These are phyloP conservation scores for Neopelma chrysocephalum DNA, from an alignment of 2,797 vertebrate species.

Conservation along the genomic window DNA sequence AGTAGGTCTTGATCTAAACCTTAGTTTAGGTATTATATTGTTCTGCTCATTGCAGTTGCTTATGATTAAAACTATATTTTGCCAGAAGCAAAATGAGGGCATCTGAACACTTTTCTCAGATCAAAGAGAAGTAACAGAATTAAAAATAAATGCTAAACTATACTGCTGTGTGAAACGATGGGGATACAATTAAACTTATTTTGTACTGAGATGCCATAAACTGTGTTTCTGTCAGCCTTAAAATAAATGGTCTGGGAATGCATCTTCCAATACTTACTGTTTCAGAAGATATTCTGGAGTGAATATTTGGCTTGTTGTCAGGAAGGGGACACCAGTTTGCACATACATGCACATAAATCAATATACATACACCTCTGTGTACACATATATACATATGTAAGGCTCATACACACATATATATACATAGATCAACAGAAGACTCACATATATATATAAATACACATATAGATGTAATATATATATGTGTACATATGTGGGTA, in stretches of 20 bases:
- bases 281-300: neutral
- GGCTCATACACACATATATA: neutral
- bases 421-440: neutral
- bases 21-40: neutral
- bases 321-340: neutral
- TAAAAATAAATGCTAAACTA: neutral
- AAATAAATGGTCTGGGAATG: neutral
- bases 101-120: neutral
- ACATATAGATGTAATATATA: no score
- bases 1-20: neutral
- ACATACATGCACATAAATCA: neutral
- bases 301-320: neutral
- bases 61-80: neutral
- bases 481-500: no score
- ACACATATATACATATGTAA: neutral
- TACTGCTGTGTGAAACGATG: neutral
- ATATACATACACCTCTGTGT: neutral
- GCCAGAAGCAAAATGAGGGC: neutral
- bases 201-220: neutral
- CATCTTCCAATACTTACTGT: neutral
- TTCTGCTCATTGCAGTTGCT: neutral
- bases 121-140: neutral
- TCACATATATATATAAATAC: neutral
- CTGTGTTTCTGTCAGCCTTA: accelerated
- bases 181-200: neutral